Evolutionary conservation across 2,797 vertebrate species (phyloP), one percentile per base, ranked within the genome.

Genomic region (Linurgus olivaceus): DNA sequence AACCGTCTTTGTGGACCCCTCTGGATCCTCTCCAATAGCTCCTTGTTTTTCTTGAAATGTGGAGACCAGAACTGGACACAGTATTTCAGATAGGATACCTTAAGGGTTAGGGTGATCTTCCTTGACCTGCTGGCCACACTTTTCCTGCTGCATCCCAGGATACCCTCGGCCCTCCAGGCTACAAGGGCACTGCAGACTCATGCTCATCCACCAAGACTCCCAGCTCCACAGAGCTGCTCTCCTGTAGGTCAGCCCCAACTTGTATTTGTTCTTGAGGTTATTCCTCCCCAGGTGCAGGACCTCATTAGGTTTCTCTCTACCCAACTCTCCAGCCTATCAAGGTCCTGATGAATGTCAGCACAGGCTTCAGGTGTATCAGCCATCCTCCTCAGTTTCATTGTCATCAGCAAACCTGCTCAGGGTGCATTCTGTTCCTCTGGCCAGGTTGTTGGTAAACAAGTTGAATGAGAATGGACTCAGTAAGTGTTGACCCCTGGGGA

Each of bases 21-120:
- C 31, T 42, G 31, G 21, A 19, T 23, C 35, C 9, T 62, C 42
- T 55, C 26, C 44, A 37, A 26, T 17, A 65, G 5, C 37, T 58
- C 18, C 7, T 14, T 51, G 11, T 38, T 6, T 44, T 71, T 71
- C n/a, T n/a, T 44, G 12, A 44, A 19, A 47, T 44, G 9, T 33
- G 11, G 38, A 76, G 20, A 47, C 20, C 29, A 68, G 20, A 76
- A 61, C 11, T 47, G 40, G 45, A 33, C 20, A 14, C 13, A 10
- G 1, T 21, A 25, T 17, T 76, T 6, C 9, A 47, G 17, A 28
- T 0, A 37, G 44, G 7, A 28, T 7, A 18, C 10, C 2, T 44
- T 13, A 42, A 44, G 6, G 15, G 37, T 67, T 38, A 59, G 12
- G 26, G 11, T 35, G 17, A 6, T 5, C 44, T 71, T 19, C 16